phyloP scores from a whole-genome alignment of 1,140 invertebrate species.

The Drosophila aff. region DNA sequence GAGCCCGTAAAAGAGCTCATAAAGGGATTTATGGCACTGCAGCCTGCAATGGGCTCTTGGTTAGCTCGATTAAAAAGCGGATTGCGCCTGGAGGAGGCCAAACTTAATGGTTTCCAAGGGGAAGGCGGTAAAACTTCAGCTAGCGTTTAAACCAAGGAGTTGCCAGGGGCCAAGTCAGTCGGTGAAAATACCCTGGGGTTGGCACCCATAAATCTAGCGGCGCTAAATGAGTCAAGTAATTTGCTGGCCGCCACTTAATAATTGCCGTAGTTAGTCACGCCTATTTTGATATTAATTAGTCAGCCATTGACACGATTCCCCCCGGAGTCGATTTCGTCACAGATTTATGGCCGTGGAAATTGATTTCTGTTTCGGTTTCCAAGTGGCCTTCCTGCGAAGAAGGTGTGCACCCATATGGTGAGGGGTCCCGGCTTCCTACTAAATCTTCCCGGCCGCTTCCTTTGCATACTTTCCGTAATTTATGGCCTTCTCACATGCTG shows the following conservation, averaged over 20 bases:
- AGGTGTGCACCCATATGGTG: constrained; percentile 78
- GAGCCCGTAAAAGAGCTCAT: constrained; percentile 60
- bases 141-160: constrained; percentile 5
- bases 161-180: constrained; percentile 18
- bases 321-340: constrained; percentile 14
- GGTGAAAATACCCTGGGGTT: constrained; percentile 4
- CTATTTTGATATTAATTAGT: constrained; percentile 77
- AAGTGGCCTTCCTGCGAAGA: constrained; percentile 24
- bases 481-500: constrained; percentile 83
- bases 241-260: constrained; percentile 38
- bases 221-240: constrained; percentile 36
- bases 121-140: constrained; percentile 26
- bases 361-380: constrained; percentile 53
- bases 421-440: constrained; percentile 62
- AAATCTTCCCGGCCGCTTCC: constrained; percentile 62
- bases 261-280: constrained; percentile 72
- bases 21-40: constrained; percentile 74
- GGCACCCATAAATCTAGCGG: constrained; percentile 44
- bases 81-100: constrained; percentile 53
- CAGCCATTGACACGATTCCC: constrained; percentile 46
- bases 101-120: constrained; percentile 52
- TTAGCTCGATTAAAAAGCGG: constrained; percentile 72
- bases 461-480: constrained; percentile 63
- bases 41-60: constrained; percentile 72
- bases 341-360: constrained; percentile 74